A percentile compares a stretch with the other conserved stretches of the same genome.
phyloP scores from a whole-genome alignment of 2,113 vertebrate species.

The Cyanoliseus patagonus region DNA sequence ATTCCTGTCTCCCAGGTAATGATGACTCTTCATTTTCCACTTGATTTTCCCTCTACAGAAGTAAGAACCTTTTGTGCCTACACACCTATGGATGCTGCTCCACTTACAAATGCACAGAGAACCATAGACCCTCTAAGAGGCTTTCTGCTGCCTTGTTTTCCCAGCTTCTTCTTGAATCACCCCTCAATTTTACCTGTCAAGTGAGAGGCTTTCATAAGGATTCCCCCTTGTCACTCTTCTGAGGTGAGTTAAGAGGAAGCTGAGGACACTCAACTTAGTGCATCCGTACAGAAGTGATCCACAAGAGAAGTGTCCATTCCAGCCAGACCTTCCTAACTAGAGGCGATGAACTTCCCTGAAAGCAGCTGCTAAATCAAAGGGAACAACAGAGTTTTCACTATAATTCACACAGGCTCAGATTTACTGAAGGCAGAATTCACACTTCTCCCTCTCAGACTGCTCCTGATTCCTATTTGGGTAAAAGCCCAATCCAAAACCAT shows the following conservation, averaged over 20 bases:
- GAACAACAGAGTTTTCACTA: neutral
- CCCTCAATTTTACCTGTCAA: neutral
- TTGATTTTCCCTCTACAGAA: neutral
- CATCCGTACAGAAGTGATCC: neutral
- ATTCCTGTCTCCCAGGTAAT: neutral
- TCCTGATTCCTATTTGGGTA: neutral
- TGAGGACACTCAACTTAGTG: neutral
- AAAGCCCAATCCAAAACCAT: neutral
- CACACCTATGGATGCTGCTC: neutral
- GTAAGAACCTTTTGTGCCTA: neutral
- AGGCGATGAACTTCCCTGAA: neutral
- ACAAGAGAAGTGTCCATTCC: neutral
- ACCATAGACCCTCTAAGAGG: neutral
- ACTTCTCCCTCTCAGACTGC: neutral
- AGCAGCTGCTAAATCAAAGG: neutral
- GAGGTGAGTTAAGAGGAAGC: neutral
- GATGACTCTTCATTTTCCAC: neutral
- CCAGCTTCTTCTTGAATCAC: neutral
- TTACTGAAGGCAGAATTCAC: neutral
- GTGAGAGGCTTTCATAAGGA: neutral
- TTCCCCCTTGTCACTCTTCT: neutral
- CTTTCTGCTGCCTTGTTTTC: neutral
- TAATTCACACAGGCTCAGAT: neutral
- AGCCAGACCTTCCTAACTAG: neutral
- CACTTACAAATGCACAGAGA: neutral